phyloP scores from a whole-genome alignment of 2,797 vertebrate genomes.

The Psittacula echo region DNA sequence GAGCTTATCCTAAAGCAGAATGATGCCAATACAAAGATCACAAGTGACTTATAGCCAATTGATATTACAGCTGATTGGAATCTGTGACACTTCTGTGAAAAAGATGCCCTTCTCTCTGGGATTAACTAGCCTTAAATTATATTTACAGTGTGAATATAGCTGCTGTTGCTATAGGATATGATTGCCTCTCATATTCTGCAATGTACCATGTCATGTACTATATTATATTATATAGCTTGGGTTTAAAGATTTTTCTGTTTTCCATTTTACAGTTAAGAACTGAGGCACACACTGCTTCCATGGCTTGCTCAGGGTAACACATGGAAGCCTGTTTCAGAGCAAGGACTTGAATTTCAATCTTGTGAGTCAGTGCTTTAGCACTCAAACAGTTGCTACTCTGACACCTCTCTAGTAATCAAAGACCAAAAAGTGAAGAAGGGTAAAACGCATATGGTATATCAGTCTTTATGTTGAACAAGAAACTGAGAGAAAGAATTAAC shows the following conservation, averaged over 20 bases:
- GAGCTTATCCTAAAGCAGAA: slow-evolving; percentile 48
- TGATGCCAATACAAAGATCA: slow-evolving; percentile 44
- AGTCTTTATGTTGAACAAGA: neutral
- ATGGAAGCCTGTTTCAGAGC: slow-evolving; percentile 43
- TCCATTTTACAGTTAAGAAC: slow-evolving; percentile 37
- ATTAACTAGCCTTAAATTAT: slow-evolving; percentile 60
- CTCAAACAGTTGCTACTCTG: slow-evolving; percentile 22
- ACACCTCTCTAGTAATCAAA: slow-evolving; percentile 33
- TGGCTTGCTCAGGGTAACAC: slow-evolving; percentile 33
- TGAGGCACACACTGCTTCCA: neutral
- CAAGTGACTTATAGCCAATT: slow-evolving; percentile 58
- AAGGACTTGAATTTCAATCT: slow-evolving; percentile 51
- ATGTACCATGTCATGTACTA: slow-evolving; percentile 12
- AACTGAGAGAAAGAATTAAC: slow-evolving; percentile 21
- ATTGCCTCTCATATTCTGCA: slow-evolving; percentile 17
- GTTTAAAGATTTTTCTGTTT: slow-evolving; percentile 57
- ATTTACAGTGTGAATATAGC: slow-evolving; percentile 41
- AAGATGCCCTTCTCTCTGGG: slow-evolving; percentile 24
- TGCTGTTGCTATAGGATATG: slow-evolving; percentile 28
- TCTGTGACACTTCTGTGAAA: slow-evolving; percentile 47
- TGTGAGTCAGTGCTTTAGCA: slow-evolving; percentile 42
- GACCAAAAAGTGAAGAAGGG: slow-evolving; percentile 28
- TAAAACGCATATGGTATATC: slow-evolving; percentile 5
- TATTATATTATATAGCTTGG: neutral
- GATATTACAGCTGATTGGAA: slow-evolving; percentile 48